Evolutionary conservation across 2,113 vertebrate species (phyloP), one percentile per base, ranked within the genome.

Genomic region (Struthidea cinerea): DNA sequence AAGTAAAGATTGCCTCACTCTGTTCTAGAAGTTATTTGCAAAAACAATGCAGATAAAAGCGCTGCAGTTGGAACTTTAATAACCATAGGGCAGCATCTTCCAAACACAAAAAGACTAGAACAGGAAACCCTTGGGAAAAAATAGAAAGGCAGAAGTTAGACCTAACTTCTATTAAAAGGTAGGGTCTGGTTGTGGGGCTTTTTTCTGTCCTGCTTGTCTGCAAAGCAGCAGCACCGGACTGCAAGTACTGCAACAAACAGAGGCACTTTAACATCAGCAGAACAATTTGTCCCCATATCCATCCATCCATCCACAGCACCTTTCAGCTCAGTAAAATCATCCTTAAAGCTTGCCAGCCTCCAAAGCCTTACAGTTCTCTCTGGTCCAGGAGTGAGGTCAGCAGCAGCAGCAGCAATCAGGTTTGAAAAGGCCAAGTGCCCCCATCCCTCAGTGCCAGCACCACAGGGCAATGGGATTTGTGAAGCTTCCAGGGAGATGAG

Each of bases 141-240:
- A 32, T 20, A 47, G 44, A 23, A 87, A 27, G 16, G 33, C 7
- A 59, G 37, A 87, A 79, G 33, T 24, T 59, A 27, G 26, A 11
- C 5, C 28, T 52, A 74, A 30, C 1, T 10, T 0, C 3, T 50
- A 41, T 59, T 22, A 35, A 84, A 49, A 15, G 20, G 10, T 27
- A 21, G 5, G 16, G 16, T 46, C 16, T 50, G 32, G 6, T 8
- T 84, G 28, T 2, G 47, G 14, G 4, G 0, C 0, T 3, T n/a
- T 35, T 55, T 47, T 27, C 63, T 61, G 16, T 41, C 11, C 17
- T 71, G 23, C 16, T 56, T 28, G 4, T 7, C 64, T 77, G 37
- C 41, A 76, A 76, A 52, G 46, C 68, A 83, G 44, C 33, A 56
- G 14, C 16, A 17, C 15, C 14, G 41, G 37, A 14, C 28, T 89